phyloP scores from a whole-genome alignment of 2,888 invertebrate species.

The Euclidia mi region DNA sequence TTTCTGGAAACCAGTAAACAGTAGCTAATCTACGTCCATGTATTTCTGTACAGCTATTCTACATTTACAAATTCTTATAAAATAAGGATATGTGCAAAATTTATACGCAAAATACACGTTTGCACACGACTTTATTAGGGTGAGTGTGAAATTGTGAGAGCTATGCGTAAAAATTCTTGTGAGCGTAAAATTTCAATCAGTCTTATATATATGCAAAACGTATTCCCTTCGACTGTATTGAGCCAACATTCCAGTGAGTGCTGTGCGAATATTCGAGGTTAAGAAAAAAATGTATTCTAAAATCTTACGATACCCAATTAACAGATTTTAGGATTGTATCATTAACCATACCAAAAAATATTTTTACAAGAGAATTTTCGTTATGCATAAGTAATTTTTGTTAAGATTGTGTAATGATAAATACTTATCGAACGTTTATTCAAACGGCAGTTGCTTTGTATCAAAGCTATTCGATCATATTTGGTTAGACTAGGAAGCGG shows the following conservation, averaged over 20 bases:
- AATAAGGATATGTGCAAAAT: slow-evolving; percentile 60
- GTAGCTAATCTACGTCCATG: slow-evolving; percentile 8
- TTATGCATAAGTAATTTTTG: no score
- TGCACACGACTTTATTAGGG: slow-evolving; percentile 71
- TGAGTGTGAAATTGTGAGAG: slow-evolving; percentile 77
- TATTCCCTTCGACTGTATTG: slow-evolving; percentile 43
- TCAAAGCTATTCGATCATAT: no score
- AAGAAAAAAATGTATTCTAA: background rate
- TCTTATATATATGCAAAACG: slow-evolving; percentile 85
- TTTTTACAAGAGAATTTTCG: no score
- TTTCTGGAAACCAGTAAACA: no score
- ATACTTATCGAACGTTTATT: no score
- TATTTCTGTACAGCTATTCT: background rate
- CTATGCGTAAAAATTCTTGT: slow-evolving; percentile 84
- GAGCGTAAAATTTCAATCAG: slow-evolving; percentile 88
- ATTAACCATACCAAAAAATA: no score
- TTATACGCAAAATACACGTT: slow-evolving; percentile 61
- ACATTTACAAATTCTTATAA: slow-evolving; percentile 35
- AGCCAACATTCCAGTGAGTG: slow-evolving; percentile 42
- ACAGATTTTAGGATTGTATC: no score
- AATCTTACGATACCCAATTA: no score
- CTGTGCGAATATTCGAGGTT: slow-evolving; percentile 9
- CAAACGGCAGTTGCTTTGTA: no score
- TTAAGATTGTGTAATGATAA: no score
- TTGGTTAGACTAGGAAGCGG: no score